Conservation (phyloP, 2,797 vertebrate genomes). For the Coreius guichenoti region DNA sequence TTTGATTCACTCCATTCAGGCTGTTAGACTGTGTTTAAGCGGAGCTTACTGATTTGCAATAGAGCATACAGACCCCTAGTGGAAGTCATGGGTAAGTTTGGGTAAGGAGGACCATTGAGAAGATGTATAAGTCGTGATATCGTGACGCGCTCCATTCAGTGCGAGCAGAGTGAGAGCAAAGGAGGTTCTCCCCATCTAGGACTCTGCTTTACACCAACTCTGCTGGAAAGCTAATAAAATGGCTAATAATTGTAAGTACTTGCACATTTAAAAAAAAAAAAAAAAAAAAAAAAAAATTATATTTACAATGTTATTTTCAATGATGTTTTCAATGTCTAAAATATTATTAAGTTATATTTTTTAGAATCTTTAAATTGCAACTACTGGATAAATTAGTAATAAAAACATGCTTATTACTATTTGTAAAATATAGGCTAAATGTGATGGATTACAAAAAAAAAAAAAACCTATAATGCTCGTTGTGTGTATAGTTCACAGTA, state of each 20-base stretch:
- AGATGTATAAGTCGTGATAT: constrained; percentile 62
- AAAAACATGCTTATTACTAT: neutral
- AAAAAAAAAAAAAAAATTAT: neutral
- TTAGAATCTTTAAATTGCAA: neutral
- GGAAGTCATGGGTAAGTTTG: constrained; percentile 58
- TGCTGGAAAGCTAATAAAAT: constrained; percentile 33
- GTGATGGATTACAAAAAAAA: neutral
- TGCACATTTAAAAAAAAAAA: neutral
- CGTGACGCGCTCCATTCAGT: constrained; percentile 50
- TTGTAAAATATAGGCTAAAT: neutral
- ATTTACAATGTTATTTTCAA: neutral
- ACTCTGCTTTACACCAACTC: constrained; percentile 41
- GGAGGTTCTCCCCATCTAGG: constrained; percentile 34
- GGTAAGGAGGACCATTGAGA: constrained; percentile 65
- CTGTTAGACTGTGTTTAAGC: neutral
- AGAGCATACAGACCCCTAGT: constrained; percentile 69
- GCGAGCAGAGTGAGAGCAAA: constrained; percentile 39
- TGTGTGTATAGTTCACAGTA: constrained; percentile 5
- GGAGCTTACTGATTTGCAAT: neutral
- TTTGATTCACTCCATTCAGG: no score
- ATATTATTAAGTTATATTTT: neutral
- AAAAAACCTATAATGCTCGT: neutral
- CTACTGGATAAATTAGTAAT: neutral
- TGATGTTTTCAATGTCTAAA: neutral
- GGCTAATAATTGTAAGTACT: constrained; percentile 49